Evolutionary conservation across 2,888 invertebrate genomes (phyloP).

Genomic region (Drosophila ustulata): DNA sequence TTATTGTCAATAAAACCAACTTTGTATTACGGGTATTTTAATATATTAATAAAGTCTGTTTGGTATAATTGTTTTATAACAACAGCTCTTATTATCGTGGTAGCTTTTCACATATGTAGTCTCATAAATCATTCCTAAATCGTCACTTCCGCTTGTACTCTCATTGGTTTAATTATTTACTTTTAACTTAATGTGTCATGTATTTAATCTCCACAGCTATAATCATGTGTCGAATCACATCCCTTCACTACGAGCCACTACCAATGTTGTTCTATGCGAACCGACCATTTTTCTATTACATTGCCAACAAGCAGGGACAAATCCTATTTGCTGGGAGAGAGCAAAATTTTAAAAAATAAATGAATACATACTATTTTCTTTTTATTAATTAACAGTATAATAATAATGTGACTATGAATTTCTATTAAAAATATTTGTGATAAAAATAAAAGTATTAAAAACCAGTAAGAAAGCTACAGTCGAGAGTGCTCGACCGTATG

Average conservation of each 20-base stretch:
- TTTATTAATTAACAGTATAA: neutral
- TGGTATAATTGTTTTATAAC: neutral
- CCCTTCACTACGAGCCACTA: conserved; percentile 14
- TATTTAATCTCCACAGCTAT: conserved; percentile 23
- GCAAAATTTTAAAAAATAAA: neutral
- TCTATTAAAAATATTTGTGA: neutral
- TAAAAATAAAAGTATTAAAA: conserved; percentile 16
- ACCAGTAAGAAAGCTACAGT: too few species aligned
- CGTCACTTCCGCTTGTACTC: conserved; percentile 5
- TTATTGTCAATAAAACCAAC: neutral
- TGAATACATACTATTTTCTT: neutral
- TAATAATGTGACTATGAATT: neutral
- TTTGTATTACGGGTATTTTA: conserved; percentile 29
- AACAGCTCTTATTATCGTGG: conserved; percentile 4
- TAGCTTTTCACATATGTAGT: neutral
- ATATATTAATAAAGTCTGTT: conserved; percentile 27
- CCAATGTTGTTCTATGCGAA: conserved; percentile 48
- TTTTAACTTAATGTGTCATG: neutral
- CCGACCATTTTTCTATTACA: conserved; percentile 52
- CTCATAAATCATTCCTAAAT: neutral
- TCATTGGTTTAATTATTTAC: neutral
- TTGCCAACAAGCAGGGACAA: conserved; percentile 28
- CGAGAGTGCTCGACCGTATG: too few species aligned
- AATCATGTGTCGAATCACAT: conserved; percentile 3
- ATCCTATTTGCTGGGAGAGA: conserved; percentile 48